Evolutionary conservation across 2,888 invertebrate species (phyloP), one percentile per base, ranked within the genome.

Genomic region (Smittia aterrima): DNA sequence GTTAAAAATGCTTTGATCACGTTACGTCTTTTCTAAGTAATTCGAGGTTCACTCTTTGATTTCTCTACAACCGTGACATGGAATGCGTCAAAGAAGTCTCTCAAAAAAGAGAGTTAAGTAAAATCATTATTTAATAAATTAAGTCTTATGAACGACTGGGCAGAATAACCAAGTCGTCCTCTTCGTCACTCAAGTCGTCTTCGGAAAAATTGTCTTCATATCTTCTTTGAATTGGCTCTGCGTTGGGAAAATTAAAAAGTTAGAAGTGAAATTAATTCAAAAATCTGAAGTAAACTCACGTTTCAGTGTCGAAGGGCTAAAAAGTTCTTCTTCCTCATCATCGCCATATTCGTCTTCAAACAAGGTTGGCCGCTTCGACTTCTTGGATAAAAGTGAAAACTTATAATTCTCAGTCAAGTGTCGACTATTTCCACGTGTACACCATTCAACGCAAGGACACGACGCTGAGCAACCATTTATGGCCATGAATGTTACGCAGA

Each of bases 311-410:
- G 32, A 4, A n/a, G 58, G 58, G 27, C 18, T 62, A 6, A 72
- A 72, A 40, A 72, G 58, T 4, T 72, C 72, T 72, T 70, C 70
- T 70, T 70, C 70, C 54, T 83, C 83, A 25, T 81, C 83, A 75
- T 82, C 81, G 20, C 76, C 76, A 62, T 77, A 77, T 72, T 82
- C 81, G 66, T 81, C 82, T 74, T 81, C 81, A 47, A 82, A 79
- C 16, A 80, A 79, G 75, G 80, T 81, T n/a, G 74, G 40, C n/a
- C 54, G 72, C 22, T 74, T 71, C 2, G 78, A 77, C 77, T 81
- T 82, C 75, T 82, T 82, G n/a, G 82, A 80, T 67, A 83, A 75
- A 75, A 83, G 75, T 16, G 83, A 82, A 76, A 83, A 83, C 38
- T 72, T 72, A 16, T 72, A 72, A 62, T 72, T 72, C 11, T 64